Evolutionary conservation across 1,140 invertebrate species (phyloP).

Genomic region (Anagrus nilaparvatae): DNA sequence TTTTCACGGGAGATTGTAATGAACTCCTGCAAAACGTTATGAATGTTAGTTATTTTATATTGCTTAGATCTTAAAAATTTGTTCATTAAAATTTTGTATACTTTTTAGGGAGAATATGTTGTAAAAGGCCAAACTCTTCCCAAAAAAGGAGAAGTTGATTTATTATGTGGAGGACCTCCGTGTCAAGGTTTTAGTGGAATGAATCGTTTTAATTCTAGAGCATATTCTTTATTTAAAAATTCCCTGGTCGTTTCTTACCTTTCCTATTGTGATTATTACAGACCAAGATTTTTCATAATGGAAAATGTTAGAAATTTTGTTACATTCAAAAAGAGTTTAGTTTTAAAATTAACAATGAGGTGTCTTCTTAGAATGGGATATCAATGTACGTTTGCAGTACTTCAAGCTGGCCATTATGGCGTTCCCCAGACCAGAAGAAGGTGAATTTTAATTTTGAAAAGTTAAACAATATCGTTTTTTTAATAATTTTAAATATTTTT

Average conservation of each 20-base stretch:
- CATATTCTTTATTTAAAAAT: slow-evolving; percentile 80
- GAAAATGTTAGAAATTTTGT: slow-evolving; percentile 83
- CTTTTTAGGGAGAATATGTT: slow-evolving; percentile 42
- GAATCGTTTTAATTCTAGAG: slow-evolving; percentile 74
- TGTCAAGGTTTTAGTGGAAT: slow-evolving; percentile 84
- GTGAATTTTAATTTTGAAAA: slow-evolving; percentile 24
- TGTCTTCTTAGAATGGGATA: slow-evolving; percentile 75
- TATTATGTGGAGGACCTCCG: slow-evolving; percentile 75
- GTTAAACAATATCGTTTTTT: background rate
- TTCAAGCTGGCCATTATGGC: slow-evolving; percentile 78
- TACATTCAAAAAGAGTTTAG: slow-evolving; percentile 64
- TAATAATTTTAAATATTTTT: slow-evolving; percentile 27
- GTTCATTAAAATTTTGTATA: background rate
- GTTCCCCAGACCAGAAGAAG: slow-evolving; percentile 69
- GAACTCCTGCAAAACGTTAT: slow-evolving; percentile 44
- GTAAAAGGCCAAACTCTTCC: slow-evolving; percentile 54
- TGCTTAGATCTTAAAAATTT: background rate
- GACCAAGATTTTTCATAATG: slow-evolving; percentile 71
- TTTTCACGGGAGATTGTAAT: slow-evolving; percentile 77
- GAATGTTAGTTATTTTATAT: slow-evolving; percentile 15
- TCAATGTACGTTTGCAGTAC: slow-evolving; percentile 72
- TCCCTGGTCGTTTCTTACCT: slow-evolving; percentile 70
- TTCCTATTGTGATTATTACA: slow-evolving; percentile 75
- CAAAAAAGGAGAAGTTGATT: slow-evolving; percentile 66
- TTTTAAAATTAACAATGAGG: slow-evolving; percentile 66